Evolutionary conservation across 2,797 vertebrate species (phyloP).

Genomic region (Bovichtus variegatus): DNA sequence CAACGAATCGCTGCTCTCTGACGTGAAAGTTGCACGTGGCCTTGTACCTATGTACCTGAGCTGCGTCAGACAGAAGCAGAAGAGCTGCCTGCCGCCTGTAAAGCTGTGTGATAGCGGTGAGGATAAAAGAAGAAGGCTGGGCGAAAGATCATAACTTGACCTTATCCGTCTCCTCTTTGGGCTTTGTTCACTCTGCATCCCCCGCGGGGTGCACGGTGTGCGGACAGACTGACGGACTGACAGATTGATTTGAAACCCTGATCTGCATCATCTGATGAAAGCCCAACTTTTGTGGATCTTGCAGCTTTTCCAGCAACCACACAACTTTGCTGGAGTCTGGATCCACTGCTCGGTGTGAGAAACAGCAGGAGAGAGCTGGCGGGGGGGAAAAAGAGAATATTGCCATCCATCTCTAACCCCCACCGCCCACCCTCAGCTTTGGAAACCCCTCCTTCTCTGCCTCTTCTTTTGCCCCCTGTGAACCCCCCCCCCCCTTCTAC

Average conservation of each 20-base stretch:
- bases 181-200: constrained; percentile 38
- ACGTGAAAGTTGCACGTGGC: constrained; percentile 53
- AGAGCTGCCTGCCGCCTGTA: constrained; percentile 39
- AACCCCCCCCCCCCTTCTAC: constrained; percentile 49
- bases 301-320: constrained; percentile 40
- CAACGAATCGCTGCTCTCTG: constrained; percentile 52
- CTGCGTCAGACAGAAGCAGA: constrained; percentile 26
- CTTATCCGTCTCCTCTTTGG: constrained; percentile 56
- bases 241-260: constrained; percentile 47
- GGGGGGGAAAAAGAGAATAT: constrained; percentile 44
- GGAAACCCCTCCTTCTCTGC: constrained; percentile 73
- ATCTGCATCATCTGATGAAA: constrained; percentile 53
- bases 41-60: constrained; percentile 60
- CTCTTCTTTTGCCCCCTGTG: constrained; percentile 72
- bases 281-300: constrained; percentile 46
- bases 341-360: constrained; percentile 62
- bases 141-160: constrained; percentile 68
- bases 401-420: constrained; percentile 67
- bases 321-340: constrained; percentile 38
- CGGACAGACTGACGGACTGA: no score
- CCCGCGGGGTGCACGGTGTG: constrained; percentile 32
- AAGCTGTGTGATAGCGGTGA: constrained; percentile 30
- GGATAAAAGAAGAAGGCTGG: constrained; percentile 47
- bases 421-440: constrained; percentile 70
- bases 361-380: constrained; percentile 54